Base-by-base conservation (phyloP, 2,888 invertebrate genomes). In the Zygothrica quintamaculata region DNA sequence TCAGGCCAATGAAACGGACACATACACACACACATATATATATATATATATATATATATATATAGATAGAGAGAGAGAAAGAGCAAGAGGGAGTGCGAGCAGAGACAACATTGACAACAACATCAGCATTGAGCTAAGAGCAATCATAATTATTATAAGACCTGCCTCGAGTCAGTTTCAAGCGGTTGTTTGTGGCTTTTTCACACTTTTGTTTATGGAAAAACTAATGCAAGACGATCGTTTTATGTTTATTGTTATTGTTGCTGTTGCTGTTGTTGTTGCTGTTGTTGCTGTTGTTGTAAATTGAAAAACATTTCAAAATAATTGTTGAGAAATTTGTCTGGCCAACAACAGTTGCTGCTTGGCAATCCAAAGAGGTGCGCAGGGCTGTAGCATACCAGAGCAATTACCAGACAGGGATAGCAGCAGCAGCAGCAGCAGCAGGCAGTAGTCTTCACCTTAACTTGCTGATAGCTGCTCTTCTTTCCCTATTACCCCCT, bases 271-370 rank as follows among this genome's bases (percentile, higher is more conserved):
- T 65, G 59, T 67, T 65, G 55, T 65, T 59, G 72, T 40, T 55
- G 52, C 26, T 1, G 60, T 25, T 42, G 43, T 22, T 16, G 16
- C 33, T 55, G 39, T 47, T 62, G 44, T 55, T 69, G 62, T 75
- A 50, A 60, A 87, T 81, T 86, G 87, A 86, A 80, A 84, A 84
- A 65, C 77, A 80, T 80, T 87, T 84, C 74, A 69, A 88, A 84
- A 79, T 87, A 84, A 88, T 88, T 86, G 84, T 84, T 84, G 88
- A 80, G 84, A 84, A 84, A 84, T 88, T 79, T 73, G 72, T 84
- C 55, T 66, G 80, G 64, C 52, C 69, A 81, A 53, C 40, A 31
- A 37, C 25, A 22, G 37, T 42, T 42, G 25, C 18, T 9, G n/a
- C 7, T 3, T 9, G 15, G 25, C 2, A 22, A 22, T 3, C 18